A percentile compares a stretch with the other conserved stretches of the same genome.
Conservation (phyloP, 1,140 invertebrate species). For the Ladona fulva region DNA sequence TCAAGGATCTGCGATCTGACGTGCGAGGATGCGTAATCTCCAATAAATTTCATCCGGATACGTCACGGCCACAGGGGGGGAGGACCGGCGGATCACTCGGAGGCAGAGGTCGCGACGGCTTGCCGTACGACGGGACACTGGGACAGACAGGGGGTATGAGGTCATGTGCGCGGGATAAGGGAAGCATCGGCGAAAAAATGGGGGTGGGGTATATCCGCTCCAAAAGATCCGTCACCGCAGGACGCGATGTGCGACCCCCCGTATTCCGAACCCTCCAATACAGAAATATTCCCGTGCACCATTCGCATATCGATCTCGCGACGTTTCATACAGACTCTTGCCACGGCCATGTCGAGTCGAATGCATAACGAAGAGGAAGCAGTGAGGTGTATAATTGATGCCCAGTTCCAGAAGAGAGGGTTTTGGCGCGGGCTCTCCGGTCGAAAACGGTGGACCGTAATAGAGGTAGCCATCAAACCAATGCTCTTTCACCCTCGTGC, state of each 20-base stretch:
- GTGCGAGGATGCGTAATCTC: not conserved
- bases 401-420: not conserved
- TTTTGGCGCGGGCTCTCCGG: not conserved
- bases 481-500: not conserved
- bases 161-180: not conserved
- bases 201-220: not conserved
- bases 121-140: too few relatives aligned
- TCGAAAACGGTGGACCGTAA: not conserved
- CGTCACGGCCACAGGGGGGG: not conserved
- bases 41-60: not conserved
- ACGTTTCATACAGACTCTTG: not conserved
- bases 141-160: too few relatives aligned
- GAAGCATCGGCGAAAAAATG: not conserved
- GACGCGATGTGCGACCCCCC: too few relatives aligned
- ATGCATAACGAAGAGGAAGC: slow-evolving; percentile 4
- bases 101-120: too few relatives aligned
- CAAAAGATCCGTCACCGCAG: not conserved
- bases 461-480: slow-evolving; percentile 8
- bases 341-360: not conserved
- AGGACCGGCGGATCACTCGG: not conserved
- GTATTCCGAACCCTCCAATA: too few relatives aligned
- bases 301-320: not conserved
- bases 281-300: not conserved
- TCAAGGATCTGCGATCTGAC: not conserved
- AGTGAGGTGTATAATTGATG: slow-evolving; percentile 9